Evolutionary conservation across 2,888 invertebrate genomes (phyloP).

Genomic region (Palloptera scutellata): DNA sequence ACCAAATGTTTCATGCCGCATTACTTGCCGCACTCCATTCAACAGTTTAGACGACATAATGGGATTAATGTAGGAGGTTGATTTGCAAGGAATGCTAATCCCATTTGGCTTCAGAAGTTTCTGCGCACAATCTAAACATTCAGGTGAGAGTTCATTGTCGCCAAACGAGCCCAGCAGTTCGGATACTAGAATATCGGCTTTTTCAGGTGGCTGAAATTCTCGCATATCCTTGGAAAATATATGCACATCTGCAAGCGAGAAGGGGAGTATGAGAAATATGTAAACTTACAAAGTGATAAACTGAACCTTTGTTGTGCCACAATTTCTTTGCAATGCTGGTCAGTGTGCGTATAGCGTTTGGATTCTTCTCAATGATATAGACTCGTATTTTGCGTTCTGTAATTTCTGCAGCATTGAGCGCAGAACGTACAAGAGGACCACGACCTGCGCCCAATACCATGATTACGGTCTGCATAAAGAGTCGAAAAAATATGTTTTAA

Average conservation of each 20-base stretch:
- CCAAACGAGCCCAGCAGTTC: constrained; percentile 97
- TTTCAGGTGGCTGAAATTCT: constrained; percentile 78
- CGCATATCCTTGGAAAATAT: constrained; percentile 90
- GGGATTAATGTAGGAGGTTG: constrained; percentile 91
- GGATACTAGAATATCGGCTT: constrained; percentile 94
- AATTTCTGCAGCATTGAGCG: constrained; percentile 79
- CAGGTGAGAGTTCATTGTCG: constrained; percentile 98
- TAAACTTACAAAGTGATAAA: not conserved
- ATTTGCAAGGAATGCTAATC: constrained; percentile 88
- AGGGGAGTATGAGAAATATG: not conserved
- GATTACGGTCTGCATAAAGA: constrained; percentile 67
- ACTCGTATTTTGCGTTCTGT: constrained; percentile 79
- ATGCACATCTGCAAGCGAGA: constrained; percentile 67
- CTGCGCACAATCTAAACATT: constrained; percentile 95
- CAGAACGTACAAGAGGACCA: constrained; percentile 92
- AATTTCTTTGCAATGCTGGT: constrained; percentile 78
- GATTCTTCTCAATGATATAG: constrained; percentile 98
- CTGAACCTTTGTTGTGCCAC: constrained; percentile 72
- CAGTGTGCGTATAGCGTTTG: constrained; percentile 89
- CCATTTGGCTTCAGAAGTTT: constrained; percentile 85
- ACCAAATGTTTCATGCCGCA: constrained; percentile 44
- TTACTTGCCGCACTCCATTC: constrained; percentile 72
- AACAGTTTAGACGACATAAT: constrained; percentile 89
- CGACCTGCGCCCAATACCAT: constrained; percentile 95
- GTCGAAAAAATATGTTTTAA: constrained; percentile 16